These are phyloP conservation scores for Cylindroiulus punctatus DNA, from an alignment of 2,888 invertebrate genomes.

Conservation along the genomic window DNA sequence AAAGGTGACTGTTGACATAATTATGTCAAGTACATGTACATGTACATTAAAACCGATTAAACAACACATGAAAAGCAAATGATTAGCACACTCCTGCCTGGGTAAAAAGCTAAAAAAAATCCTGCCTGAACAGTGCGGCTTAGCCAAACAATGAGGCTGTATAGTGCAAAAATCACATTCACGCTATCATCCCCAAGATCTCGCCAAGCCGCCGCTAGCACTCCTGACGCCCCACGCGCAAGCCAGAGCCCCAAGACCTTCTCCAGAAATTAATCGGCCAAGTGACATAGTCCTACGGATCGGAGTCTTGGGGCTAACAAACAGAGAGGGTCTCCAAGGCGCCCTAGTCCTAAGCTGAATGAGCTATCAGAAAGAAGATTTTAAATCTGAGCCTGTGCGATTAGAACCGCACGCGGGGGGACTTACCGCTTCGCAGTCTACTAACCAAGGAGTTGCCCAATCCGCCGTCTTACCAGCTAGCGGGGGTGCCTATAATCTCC, in stretches of 20 bases:
- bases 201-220: not conserved
- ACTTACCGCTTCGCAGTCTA: conserved; percentile 20
- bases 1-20: too few relatives aligned
- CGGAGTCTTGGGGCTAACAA: not conserved
- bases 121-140: too few relatives aligned
- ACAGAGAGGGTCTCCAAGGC: conserved; percentile 8
- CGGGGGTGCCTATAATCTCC: not conserved
- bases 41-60: too few relatives aligned
- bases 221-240: not conserved
- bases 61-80: too few relatives aligned
- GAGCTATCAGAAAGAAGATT: not conserved
- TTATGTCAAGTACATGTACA: too few relatives aligned
- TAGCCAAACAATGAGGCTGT: too few relatives aligned
- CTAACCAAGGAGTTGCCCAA: conserved; percentile 23
- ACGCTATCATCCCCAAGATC: too few relatives aligned
- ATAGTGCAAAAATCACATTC: too few relatives aligned
- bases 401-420: conserved; percentile 11
- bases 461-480: not conserved
- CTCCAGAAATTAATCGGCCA: conserved; percentile 7
- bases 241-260: not conserved
- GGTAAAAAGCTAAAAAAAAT: too few relatives aligned
- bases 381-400: not conserved
- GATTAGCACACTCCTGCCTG: too few relatives aligned
- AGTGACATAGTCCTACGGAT: not conserved
- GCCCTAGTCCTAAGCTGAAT: not conserved